These are phyloP conservation scores for Gryllus bimaculatus DNA, from an alignment of 1,140 invertebrate species.

Conservation along the genomic window DNA sequence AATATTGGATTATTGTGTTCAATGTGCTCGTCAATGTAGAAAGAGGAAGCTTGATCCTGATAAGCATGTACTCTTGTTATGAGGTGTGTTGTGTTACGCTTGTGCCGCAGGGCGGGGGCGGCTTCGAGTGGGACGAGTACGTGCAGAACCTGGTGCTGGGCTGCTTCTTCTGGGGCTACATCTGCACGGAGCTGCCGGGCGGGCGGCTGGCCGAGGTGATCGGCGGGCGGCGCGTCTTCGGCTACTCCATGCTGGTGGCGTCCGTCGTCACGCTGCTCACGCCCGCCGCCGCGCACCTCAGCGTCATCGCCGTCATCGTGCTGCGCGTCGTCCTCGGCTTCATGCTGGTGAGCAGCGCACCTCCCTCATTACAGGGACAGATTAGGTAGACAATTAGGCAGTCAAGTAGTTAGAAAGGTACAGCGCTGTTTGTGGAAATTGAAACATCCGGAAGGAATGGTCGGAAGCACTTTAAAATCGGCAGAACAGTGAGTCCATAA, in stretches of 20 bases:
- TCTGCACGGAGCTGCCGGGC: conserved; percentile 78
- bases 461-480: too few species aligned
- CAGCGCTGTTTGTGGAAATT: too few species aligned
- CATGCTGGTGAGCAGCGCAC: conserved; percentile 46
- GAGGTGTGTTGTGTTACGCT: too few species aligned
- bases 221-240: conserved; percentile 73
- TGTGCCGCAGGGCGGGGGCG: conserved; percentile 21
- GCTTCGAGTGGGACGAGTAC: conserved; percentile 58
- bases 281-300: conserved; percentile 56
- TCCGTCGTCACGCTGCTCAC: conserved; percentile 73
- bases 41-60: too few species aligned
- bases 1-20: too few species aligned
- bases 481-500: too few species aligned
- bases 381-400: too few species aligned
- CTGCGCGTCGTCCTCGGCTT: conserved; percentile 60
- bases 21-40: too few species aligned
- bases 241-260: conserved; percentile 72
- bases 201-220: conserved; percentile 72
- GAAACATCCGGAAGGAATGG: too few species aligned
- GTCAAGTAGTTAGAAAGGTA: too few species aligned
- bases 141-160: conserved; percentile 71
- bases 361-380: too few species aligned
- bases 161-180: conserved; percentile 84
- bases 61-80: too few species aligned
- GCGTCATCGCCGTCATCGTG: conserved; percentile 49